Conservation (phyloP, 2,797 vertebrate species). For the Coendou prehensilis region DNA sequence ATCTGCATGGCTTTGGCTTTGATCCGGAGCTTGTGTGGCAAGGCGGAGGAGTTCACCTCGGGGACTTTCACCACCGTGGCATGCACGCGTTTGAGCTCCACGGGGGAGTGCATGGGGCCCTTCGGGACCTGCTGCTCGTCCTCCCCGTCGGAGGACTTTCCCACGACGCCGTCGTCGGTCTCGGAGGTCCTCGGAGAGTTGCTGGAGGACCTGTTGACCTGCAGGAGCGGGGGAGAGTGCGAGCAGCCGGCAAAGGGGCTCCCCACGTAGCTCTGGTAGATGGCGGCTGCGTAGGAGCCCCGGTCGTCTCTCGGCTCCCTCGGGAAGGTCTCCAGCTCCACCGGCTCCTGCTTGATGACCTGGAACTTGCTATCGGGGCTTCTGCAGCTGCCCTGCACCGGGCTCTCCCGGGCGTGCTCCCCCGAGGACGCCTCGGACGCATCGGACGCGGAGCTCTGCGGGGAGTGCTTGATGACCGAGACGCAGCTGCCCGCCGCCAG, state of each 20-base stretch:
- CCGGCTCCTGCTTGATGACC: slow-evolving; percentile 94
- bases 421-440: slow-evolving; percentile 89
- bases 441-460: slow-evolving; percentile 92
- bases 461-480: slow-evolving; percentile 98
- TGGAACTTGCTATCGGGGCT: slow-evolving; percentile 90
- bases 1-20: slow-evolving; percentile 96
- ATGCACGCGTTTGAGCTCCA: slow-evolving; percentile 92
- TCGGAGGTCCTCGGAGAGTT: slow-evolving; percentile 96
- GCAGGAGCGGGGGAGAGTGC: slow-evolving; percentile 93
- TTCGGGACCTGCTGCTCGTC: slow-evolving; percentile 98
- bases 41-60: slow-evolving; percentile 92
- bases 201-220: slow-evolving; percentile 93
- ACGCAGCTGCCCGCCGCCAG: slow-evolving; percentile 93
- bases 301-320: slow-evolving; percentile 91
- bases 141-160: slow-evolving; percentile 96
- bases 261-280: slow-evolving; percentile 92
- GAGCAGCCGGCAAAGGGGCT: slow-evolving; percentile 90
- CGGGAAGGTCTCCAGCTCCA: slow-evolving; percentile 90
- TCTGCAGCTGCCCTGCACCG: slow-evolving; percentile 88
- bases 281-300: slow-evolving; percentile 90
- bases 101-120: slow-evolving; percentile 91
- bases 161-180: slow-evolving; percentile 92
- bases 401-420: slow-evolving; percentile 87
- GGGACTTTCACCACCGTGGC: slow-evolving; percentile 95
- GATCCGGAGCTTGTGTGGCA: slow-evolving; percentile 98